Base-by-base conservation (phyloP, 2,888 invertebrate species). In the Campoplex nolae region DNA sequence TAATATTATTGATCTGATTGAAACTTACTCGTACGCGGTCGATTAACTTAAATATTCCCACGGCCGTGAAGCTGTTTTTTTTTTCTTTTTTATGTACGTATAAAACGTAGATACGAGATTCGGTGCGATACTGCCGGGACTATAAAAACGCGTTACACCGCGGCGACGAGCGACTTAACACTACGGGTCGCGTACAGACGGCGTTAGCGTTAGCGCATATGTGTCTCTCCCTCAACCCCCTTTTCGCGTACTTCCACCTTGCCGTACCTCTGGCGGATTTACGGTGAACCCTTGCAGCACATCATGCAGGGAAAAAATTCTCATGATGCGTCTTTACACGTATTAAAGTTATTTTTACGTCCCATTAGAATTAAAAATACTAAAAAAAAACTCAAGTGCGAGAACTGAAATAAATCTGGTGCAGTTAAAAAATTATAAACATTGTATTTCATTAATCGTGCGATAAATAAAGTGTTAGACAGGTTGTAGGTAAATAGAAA, bases 1-100 rank as follows among this genome's bases (percentile, higher is more conserved):
- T 38, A 38, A 38, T 38, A 51, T 58, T 45, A 84, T 81, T 58
- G 76, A 87, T 81, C 38, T 3, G 35, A 32, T 73, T 62, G 62
- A 62, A 74, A 87, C 87, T 87, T 87, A 87, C 87, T 84, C 74
- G 77, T 73, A 77, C 80, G 45, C 68, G 77, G 74, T 70, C 81
- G 82, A 78, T 48, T n/a, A 70, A 82, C 13, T 23, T 48, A 75
- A 84, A 82, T 75, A 54, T 68, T 67, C 62, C 56, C 68, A 82
- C 79, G n/a, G 48, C 51, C 75, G 65, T 73, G n/a, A 75, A 75
- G 58, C 76, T 62, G 76, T 74, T 13, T 51, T 23, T 23, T 23
- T 23, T 23, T 23, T 23, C 23, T 23, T 23, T 23, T 42, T 32
- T 75, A 73, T 76, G 38, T 38, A 56, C 84, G 78, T 54, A 42